Percentiles rank a stretch among this genome's conserved stretches.
phyloP scores from a whole-genome alignment of 2,888 invertebrate species.

The Prosopocoilus inquinatus region DNA sequence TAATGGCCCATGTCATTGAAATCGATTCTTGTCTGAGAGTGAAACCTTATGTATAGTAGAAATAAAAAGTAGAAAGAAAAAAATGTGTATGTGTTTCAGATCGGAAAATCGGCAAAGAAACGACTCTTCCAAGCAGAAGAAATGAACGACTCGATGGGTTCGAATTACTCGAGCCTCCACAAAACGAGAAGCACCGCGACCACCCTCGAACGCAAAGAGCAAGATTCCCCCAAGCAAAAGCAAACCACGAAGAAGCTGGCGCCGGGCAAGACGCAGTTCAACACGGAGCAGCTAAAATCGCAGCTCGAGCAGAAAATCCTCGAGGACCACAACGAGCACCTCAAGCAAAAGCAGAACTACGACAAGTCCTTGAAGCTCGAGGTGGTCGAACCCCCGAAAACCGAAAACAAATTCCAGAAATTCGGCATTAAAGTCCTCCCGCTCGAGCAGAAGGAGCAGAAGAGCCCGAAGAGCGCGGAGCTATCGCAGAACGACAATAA shows the following conservation, averaged over 20 bases:
- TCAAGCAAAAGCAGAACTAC: conserved; percentile 28
- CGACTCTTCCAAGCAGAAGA: conserved; percentile 50
- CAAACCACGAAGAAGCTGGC: conserved; percentile 22
- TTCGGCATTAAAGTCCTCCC: conserved; percentile 69
- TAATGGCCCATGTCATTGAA: no score
- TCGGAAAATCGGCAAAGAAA: conserved; percentile 41
- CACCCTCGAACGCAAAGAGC: conserved; percentile 45
- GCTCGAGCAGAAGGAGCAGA: conserved; percentile 33
- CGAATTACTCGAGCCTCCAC: conserved; percentile 50
- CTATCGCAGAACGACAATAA: conserved; percentile 49
- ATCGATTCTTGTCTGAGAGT: neutral
- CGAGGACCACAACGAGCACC: conserved; percentile 36
- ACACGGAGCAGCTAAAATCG: conserved; percentile 39
- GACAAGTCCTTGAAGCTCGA: conserved; percentile 30
- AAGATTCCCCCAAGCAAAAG: conserved; percentile 29
- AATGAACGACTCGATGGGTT: conserved; percentile 45
- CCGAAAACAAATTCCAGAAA: conserved; percentile 60
- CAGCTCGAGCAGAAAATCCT: conserved; percentile 42
- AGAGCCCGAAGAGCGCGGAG: conserved; percentile 45
- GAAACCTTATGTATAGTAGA: conserved; percentile 13
- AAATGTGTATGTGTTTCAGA: conserved; percentile 26
- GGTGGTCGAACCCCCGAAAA: conserved; percentile 57
- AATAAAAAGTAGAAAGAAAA: no score
- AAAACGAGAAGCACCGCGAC: conserved; percentile 44
- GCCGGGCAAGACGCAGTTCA: conserved; percentile 30